phyloP scores from a whole-genome alignment of 2,113 vertebrate species.

The Lanius collurio region DNA sequence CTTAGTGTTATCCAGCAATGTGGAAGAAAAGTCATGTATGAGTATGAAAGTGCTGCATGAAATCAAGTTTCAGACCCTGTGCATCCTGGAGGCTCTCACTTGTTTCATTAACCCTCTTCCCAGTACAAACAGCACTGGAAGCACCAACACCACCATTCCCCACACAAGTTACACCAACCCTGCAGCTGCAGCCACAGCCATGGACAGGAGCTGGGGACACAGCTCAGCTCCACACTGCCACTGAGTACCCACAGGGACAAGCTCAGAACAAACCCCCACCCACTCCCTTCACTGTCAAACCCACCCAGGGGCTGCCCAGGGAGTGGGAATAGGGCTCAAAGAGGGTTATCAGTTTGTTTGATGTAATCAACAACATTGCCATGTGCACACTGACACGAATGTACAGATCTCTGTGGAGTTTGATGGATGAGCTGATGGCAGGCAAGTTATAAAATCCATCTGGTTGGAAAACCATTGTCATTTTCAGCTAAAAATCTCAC shows the following conservation, averaged over 20 bases:
- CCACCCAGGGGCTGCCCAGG: neutral
- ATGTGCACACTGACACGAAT: neutral
- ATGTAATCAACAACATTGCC: neutral
- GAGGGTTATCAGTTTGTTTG: neutral
- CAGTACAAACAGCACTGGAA: neutral
- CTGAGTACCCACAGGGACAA: neutral
- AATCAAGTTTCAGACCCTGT: neutral
- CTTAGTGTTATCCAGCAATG: rapidly evolving
- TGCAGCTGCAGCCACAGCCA: neutral
- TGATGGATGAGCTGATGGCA: slow-evolving; percentile 54
- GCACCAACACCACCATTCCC: rapidly evolving
- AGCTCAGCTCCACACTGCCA: neutral
- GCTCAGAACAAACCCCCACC: neutral
- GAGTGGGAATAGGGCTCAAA: neutral
- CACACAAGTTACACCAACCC: rapidly evolving
- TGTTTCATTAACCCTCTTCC: neutral
- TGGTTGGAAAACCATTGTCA: slow-evolving; percentile 35
- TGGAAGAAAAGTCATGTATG: neutral
- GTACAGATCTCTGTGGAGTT: neutral
- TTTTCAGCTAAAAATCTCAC: slow-evolving; percentile 41
- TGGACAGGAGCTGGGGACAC: neutral
- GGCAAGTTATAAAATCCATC: slow-evolving; percentile 32
- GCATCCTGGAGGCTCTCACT: neutral
- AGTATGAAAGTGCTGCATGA: neutral
- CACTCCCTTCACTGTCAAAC: neutral